phyloP scores from a whole-genome alignment of 2,888 invertebrate species.

The Malthinus flaveolus region DNA sequence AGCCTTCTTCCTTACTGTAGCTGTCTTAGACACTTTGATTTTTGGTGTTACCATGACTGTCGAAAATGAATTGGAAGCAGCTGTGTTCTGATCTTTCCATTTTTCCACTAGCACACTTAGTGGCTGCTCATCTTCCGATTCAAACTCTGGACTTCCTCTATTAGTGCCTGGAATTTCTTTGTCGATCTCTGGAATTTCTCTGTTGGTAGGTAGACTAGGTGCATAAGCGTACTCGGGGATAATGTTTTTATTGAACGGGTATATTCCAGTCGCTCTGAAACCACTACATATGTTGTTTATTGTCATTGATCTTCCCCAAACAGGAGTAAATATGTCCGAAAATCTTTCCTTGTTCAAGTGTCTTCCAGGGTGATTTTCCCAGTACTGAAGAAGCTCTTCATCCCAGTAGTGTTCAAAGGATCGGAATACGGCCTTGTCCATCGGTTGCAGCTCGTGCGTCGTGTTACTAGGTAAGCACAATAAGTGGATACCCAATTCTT shows the following conservation, averaged over 20 bases:
- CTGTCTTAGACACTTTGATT: background rate
- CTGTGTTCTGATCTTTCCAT: background rate
- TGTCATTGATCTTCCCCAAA: constrained; percentile 37
- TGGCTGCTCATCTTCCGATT: background rate
- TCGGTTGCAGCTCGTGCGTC: constrained; percentile 41
- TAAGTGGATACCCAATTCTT: constrained; percentile 12
- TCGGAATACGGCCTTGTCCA: constrained; percentile 41
- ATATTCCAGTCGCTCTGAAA: constrained; percentile 38
- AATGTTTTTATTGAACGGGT: constrained; percentile 34
- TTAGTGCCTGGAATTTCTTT: background rate
- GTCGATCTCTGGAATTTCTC: background rate
- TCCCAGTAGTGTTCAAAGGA: constrained; percentile 44
- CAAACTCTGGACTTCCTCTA: background rate
- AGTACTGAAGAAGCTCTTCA: constrained; percentile 42
- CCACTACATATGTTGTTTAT: constrained; percentile 36
- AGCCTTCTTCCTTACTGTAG: constrained; percentile 12
- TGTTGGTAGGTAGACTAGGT: constrained; percentile 15
- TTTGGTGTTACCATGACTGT: background rate
- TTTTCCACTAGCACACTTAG: background rate
- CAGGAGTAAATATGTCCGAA: constrained; percentile 34
- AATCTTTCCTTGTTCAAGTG: constrained; percentile 42
- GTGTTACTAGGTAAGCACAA: constrained; percentile 44
- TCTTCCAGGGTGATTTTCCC: constrained; percentile 35
- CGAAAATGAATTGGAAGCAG: too few species aligned
- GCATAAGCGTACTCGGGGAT: constrained; percentile 35